Base-by-base conservation (phyloP, 2,113 vertebrate species). In the Tyto alba region DNA sequence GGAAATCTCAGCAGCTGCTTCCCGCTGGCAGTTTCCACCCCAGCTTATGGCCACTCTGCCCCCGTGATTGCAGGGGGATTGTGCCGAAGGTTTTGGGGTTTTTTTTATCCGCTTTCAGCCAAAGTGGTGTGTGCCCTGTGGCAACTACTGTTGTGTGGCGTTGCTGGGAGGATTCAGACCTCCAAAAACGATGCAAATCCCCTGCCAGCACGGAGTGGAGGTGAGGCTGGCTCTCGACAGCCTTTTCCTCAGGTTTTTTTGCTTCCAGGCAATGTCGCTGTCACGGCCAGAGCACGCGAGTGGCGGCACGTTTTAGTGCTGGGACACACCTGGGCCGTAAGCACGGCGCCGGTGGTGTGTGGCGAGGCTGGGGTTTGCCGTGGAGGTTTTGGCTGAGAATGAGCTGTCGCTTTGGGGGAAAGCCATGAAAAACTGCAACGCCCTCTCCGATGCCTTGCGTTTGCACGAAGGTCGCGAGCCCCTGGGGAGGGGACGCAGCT, bases 291-390 rank as follows among this genome's bases (percentile, higher is more conserved):
- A 77, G 81, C 50, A 20, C 0, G 0, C 4, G 9, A 60, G 73
- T 10, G 63, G 73, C 17, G 7, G 55, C 71, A 74, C 1, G 7
- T 63, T 68, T n/a, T n/a, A 41, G 21, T 32, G 74, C 27, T 11
- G 3, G 91, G 40, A 11, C 2, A 29, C 16, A 6, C 3, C 53
- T 1, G 21, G 63, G 71, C 67, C 0, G 0, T 16, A 16, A 27
- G 41, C 0, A 0, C 0, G 0, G 67, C 41, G 50, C 72, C 2
- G 20, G 10, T 0, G 13, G 41, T 15, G 30, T 0, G 1, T 20
- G 84, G 36, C 4, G 11, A 60, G 71, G 40, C 50, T 41, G 78
- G 26, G 40, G 43, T 85, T 74, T 4, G 3, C 30, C 2, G 0
- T 23, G 5, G 75, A 71, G 62, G 41, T 72, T 74, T 57, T 53